Conservation (phyloP, 1,140 invertebrate genomes). For the Pentalonia nigronervosa region DNA sequence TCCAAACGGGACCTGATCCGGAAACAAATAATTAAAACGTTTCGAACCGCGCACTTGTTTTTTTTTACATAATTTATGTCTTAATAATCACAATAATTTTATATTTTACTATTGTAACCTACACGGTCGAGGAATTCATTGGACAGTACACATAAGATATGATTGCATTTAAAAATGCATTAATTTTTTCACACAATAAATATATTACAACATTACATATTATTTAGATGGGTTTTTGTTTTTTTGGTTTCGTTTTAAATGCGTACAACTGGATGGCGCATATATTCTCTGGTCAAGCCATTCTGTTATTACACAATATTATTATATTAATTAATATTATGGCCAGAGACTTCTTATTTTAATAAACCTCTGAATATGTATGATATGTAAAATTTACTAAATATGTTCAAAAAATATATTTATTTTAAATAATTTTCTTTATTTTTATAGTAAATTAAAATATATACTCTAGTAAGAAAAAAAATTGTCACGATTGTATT, state of each 20-base stretch:
- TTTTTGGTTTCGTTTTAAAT: neutral
- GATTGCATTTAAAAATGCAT: slow-evolving; percentile 50
- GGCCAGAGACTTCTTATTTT: neutral
- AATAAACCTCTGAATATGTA: neutral
- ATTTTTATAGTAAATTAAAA: neutral
- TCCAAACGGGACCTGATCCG: slow-evolving; percentile 48
- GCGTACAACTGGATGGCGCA: neutral
- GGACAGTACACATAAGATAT: slow-evolving; percentile 22
- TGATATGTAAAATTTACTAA: too few species aligned
- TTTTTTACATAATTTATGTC: slow-evolving; percentile 58
- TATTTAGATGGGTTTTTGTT: slow-evolving; percentile 25
- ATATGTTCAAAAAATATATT: neutral
- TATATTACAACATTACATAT: too few species aligned
- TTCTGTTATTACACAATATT: neutral
- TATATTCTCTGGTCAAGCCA: neutral
- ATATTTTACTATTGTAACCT: slow-evolving; percentile 51
- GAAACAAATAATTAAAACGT: slow-evolving; percentile 56
- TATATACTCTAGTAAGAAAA: too few species aligned
- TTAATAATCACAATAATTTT: slow-evolving; percentile 58
- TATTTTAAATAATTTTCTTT: neutral
- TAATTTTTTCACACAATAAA: slow-evolving; percentile 58
- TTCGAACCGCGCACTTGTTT: slow-evolving; percentile 29
- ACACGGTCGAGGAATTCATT: slow-evolving; percentile 55
- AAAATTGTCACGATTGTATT: neutral
- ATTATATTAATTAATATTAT: neutral